Base-by-base conservation (phyloP, 2,888 invertebrate species). In the Acronicta alni region DNA sequence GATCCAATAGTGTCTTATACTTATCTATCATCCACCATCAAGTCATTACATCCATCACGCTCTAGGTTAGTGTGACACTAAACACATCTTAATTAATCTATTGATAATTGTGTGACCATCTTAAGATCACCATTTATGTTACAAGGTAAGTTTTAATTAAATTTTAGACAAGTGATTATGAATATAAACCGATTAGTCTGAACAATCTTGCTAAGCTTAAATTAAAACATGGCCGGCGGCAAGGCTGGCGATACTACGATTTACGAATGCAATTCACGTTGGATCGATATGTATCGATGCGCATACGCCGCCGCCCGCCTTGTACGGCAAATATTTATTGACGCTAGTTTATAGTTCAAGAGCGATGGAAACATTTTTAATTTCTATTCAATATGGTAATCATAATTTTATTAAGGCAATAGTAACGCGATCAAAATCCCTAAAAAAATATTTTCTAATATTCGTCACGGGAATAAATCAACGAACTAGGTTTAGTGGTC, bases 311-410 rank as follows among this genome's bases (percentile, higher is more conserved):
- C 37, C 32, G 64, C n/a, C 42, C 18, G 54, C 76, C 77, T 74
- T 74, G 57, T 68, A 65, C 20, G 67, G 66, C 51, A 18, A 51
- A 66, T 47, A 74, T 74, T 72, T 67, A 76, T 41, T 63, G 58
- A 53, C 16, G 37, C 35, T 38, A 26, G 56, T 73, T 73, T 65
- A 63, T 74, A 74, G 75, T 76, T 71, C 77, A 76, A 76, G 77
- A 74, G 38, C 71, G 43, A 49, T 47, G n/a, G 32, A 47, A 42
- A 12, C 41, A 53, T 43, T 63, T 57, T 30, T 30, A 10, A 23
- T 7, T 23, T 23, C 7, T 8, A 30, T 30, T 0, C 3, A 12
- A 3, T 30, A 30, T 5, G 44, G 52, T 45, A 53, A 66, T 54
- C 12, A 12, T 35, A 32, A 14, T 32, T 32, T 32, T 14, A 14